Evolutionary conservation across 1,140 invertebrate genomes (phyloP).

Genomic region (Harlomillsia oculata): DNA sequence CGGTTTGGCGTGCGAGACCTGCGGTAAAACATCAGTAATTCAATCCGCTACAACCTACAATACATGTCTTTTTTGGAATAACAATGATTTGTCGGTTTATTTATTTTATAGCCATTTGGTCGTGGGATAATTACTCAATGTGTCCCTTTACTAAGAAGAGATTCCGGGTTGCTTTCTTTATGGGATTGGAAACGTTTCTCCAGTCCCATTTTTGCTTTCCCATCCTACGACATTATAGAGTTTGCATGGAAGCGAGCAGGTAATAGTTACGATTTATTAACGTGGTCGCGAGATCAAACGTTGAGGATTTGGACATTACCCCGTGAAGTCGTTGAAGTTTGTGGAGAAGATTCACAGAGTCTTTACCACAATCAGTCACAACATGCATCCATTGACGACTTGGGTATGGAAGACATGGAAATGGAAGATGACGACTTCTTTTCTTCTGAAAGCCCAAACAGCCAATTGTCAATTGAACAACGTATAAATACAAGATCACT

Average conservation of each 20-base stretch:
- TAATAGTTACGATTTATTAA: slow-evolving; percentile 61
- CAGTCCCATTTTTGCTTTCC: slow-evolving; percentile 74
- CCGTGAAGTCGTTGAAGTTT: slow-evolving; percentile 30
- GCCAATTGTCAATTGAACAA: neutral
- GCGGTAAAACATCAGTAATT: slow-evolving; percentile 50
- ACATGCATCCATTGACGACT: slow-evolving; percentile 5
- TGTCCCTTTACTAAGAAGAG: slow-evolving; percentile 65
- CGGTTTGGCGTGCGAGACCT: slow-evolving; percentile 87
- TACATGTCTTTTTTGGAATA: neutral
- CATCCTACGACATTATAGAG: slow-evolving; percentile 85
- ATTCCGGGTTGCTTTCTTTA: slow-evolving; percentile 63
- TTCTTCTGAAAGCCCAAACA: slow-evolving; percentile 4
- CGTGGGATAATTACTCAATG: slow-evolving; percentile 82
- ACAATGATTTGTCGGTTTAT: slow-evolving; percentile 7
- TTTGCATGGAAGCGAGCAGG: slow-evolving; percentile 78
- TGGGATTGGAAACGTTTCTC: slow-evolving; percentile 63
- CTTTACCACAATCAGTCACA: neutral
- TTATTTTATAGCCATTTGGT: slow-evolving; percentile 67
- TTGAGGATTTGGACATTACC: slow-evolving; percentile 79
- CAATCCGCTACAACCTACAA: no score
- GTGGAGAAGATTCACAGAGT: slow-evolving; percentile 20
- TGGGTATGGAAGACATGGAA: slow-evolving; percentile 6
- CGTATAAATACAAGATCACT: slow-evolving; percentile 3
- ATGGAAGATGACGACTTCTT: slow-evolving; percentile 3
- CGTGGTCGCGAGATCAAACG: slow-evolving; percentile 89